A percentile compares a stretch with the other conserved stretches of the same genome.
Evolutionary conservation across 64 coral and sea anemone genomes (phyloP).

Genomic region (Pachyseris speciosa): DNA sequence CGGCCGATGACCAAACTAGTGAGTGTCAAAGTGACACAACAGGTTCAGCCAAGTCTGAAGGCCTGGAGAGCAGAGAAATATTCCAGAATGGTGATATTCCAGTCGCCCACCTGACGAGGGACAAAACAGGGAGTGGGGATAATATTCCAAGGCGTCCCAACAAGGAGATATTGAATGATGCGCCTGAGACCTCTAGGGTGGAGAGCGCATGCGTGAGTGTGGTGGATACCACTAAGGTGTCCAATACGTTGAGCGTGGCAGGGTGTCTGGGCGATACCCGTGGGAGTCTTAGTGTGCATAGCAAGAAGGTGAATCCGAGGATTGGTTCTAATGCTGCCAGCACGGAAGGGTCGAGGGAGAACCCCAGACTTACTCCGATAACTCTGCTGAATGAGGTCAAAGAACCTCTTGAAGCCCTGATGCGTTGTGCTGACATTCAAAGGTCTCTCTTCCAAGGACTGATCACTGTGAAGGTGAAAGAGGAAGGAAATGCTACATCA

Average conservation of each 20-base stretch:
- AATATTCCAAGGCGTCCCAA: too few species aligned
- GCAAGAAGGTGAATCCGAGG: background rate
- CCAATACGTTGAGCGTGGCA: background rate
- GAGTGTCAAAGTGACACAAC: background rate
- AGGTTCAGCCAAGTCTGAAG: too few species aligned
- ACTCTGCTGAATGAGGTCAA: background rate
- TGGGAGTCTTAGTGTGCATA: background rate
- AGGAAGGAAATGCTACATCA: background rate
- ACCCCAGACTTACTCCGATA: background rate
- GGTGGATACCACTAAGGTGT: too few species aligned
- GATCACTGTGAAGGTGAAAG: background rate
- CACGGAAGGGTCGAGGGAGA: background rate
- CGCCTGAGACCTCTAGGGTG: too few species aligned
- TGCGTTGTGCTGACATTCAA: constrained; percentile 53
- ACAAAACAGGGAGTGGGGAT: too few species aligned
- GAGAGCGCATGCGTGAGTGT: too few species aligned
- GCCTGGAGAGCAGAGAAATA: too few species aligned
- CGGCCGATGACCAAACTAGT: background rate
- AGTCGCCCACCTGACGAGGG: too few species aligned
- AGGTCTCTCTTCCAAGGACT: constrained; percentile 19
- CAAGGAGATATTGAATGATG: too few species aligned
- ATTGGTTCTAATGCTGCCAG: background rate
- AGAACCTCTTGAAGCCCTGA: constrained; percentile 1
- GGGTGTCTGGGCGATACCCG: background rate
- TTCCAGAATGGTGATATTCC: too few species aligned